phyloP scores from a whole-genome alignment of 2,113 vertebrate species.

The Ahaetulla prasina region DNA sequence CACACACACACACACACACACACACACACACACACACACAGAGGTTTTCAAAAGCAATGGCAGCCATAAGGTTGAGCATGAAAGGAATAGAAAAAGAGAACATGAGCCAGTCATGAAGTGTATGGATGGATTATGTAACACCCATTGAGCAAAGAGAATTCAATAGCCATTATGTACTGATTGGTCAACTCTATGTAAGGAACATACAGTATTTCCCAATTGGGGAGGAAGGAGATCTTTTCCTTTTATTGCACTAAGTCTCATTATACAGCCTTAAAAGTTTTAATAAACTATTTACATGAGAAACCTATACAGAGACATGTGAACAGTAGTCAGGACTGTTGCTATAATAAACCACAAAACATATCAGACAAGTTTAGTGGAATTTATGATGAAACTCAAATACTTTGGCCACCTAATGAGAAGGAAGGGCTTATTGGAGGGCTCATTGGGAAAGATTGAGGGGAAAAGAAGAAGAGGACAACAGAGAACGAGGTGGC shows the following conservation, averaged over 20 bases:
- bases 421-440: too few relatives aligned
- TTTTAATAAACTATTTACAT: background rate
- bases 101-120: background rate
- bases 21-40: too few relatives aligned
- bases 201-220: background rate
- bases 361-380: background rate
- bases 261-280: background rate
- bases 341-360: background rate
- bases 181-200: background rate
- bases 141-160: background rate
- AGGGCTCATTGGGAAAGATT: too few relatives aligned
- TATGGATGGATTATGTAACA: background rate
- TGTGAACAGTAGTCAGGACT: background rate
- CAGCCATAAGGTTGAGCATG: background rate
- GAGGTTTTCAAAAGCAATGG: background rate
- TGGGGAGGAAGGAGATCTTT: background rate
- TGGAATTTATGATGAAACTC: background rate
- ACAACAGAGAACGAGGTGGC: too few relatives aligned
- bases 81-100: background rate
- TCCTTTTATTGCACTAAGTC: background rate
- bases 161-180: background rate
- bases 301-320: background rate
- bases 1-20: too few relatives aligned
- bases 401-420: too few relatives aligned
- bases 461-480: too few relatives aligned